Evolutionary conservation across 2,888 invertebrate species (phyloP).

Genomic region (Tyria jacobaeae): DNA sequence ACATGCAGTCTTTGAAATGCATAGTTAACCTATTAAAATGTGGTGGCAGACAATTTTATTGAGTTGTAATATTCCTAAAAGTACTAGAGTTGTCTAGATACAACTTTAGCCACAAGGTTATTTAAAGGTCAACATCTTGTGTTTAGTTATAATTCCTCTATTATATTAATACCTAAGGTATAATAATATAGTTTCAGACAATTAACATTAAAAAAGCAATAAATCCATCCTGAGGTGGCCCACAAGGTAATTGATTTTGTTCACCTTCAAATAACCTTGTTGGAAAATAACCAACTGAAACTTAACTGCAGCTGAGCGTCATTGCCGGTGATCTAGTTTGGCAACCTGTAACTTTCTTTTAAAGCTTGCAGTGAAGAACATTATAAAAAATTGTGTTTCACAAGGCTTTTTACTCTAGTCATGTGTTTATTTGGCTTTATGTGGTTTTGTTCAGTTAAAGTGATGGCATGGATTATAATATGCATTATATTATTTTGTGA

Average conservation of each 20-base stretch:
- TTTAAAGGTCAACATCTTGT: slow-evolving; percentile 56
- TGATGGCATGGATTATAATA: too few relatives aligned
- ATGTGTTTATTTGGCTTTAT: too few relatives aligned
- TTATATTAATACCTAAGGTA: neutral
- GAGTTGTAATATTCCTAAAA: neutral
- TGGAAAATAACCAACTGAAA: too few relatives aligned
- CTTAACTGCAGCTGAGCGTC: too few relatives aligned
- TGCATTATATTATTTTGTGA: too few relatives aligned
- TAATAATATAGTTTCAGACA: neutral
- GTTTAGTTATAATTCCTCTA: neutral
- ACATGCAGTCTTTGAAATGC: neutral
- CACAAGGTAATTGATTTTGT: neutral
- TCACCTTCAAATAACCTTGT: slow-evolving; percentile 2
- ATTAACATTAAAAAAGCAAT: neutral
- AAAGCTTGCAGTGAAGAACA: too few relatives aligned
- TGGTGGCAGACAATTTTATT: neutral
- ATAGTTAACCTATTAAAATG: neutral
- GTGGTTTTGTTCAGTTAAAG: too few relatives aligned
- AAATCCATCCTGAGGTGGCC: neutral
- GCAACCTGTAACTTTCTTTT: too few relatives aligned
- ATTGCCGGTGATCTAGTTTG: too few relatives aligned
- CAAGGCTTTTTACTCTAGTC: too few relatives aligned
- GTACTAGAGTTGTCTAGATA: neutral
- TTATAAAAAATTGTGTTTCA: too few relatives aligned
- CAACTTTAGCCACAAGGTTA: slow-evolving; percentile 54